These are phyloP conservation scores for Etheostoma nigrum DNA, from an alignment of 2,797 vertebrate species.

Conservation along the genomic window DNA sequence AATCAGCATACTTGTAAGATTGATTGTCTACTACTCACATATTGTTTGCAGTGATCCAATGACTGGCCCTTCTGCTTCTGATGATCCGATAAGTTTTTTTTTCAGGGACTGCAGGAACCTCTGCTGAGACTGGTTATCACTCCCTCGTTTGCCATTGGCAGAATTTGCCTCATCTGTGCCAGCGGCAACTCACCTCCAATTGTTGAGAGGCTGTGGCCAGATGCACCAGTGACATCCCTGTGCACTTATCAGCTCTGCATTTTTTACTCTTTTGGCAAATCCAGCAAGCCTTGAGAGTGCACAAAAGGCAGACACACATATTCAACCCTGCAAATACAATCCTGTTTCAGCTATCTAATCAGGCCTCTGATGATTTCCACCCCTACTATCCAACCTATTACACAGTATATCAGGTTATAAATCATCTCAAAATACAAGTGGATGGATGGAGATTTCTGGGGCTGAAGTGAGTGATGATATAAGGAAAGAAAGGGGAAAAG, in stretches of 20 bases:
- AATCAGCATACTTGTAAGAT: not conserved
- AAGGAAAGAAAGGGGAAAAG: slow-evolving; percentile 3
- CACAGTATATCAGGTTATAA: not conserved
- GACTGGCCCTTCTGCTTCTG: not conserved
- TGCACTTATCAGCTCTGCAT: not conserved
- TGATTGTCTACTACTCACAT: not conserved
- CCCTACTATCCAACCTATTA: not conserved
- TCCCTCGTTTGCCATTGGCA: slow-evolving; percentile 25
- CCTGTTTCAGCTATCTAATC: not conserved
- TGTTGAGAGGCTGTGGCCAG: slow-evolving; percentile 3
- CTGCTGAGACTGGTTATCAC: slow-evolving; percentile 23
- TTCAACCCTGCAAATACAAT: not conserved
- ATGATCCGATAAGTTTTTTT: not conserved
- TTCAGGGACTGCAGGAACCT: not conserved
- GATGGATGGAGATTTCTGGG: not conserved
- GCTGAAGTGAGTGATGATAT: slow-evolving; percentile 8
- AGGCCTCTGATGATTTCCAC: too few relatives aligned
- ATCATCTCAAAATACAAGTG: slow-evolving; percentile 8
- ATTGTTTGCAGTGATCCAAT: slow-evolving; percentile 6
- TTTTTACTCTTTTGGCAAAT: slow-evolving; percentile 12
- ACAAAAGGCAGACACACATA: not conserved
- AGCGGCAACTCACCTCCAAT: slow-evolving; percentile 23
- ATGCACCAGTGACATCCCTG: not conserved
- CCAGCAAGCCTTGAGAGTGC: not conserved
- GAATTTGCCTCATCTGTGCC: slow-evolving; percentile 24